Evolutionary conservation across 1,140 invertebrate genomes (phyloP), one percentile per base, ranked within the genome.

Genomic region (Aphelinus certus): DNA sequence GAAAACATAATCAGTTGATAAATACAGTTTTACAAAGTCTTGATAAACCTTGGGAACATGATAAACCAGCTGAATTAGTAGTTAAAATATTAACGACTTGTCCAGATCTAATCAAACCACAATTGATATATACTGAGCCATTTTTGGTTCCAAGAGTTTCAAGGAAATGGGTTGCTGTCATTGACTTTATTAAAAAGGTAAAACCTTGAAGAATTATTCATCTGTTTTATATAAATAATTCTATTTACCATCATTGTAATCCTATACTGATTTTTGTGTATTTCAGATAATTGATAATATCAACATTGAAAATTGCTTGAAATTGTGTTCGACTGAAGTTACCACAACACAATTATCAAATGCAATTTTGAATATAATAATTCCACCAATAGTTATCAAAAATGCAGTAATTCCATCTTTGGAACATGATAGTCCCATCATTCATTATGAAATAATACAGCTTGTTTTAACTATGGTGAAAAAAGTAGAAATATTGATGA

Each of bases 51-150:
- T 93, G 92, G 90, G 90, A 93, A 76, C 89, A 93, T 85, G 86
- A 90, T 10, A 86, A 89, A 79, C 91, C 92, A 63, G 86, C 88
- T 63, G 89, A 94, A 68, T 84, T 94, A n/a, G 86, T 95, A 26
- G 80, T 92, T 3, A 87, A 92, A 81, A 92, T 94, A 58, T 83
- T 94, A 65, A 83, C 83, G 55, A 90, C 90, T 49, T 94, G 93
- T 84, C 94, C 94, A 1, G 93, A 95, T 83, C 87, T 95, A 62
- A 89, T 92, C 7, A 90, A 91, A 84, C 88, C 89, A 53, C 88
- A 93, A 3, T 89, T 94, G 60, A 85, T 55, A 70, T 85, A 87
- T 48, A 81, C 92, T 2, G 91, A 92, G 78, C 86, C 90, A 53
- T 90, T 86, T 80, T 89, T 93, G 76, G 88, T 90, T 78, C 91